Base-by-base conservation (phyloP, 2,888 invertebrate species). In the Parnassius mnemosyne region DNA sequence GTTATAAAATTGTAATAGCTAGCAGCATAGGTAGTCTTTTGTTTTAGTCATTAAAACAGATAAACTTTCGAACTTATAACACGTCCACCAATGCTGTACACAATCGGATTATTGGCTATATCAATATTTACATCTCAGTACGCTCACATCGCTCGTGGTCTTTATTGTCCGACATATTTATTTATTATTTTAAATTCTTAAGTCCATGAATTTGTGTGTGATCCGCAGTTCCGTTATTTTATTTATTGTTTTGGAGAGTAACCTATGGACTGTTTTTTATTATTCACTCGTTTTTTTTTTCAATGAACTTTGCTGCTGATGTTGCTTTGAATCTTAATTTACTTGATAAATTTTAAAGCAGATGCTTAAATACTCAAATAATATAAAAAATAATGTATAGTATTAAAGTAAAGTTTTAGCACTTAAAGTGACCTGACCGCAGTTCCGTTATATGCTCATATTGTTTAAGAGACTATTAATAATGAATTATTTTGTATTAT, bases 1-100 rank as follows among this genome's bases (percentile, higher is more conserved):
- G 9, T 12, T 53, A 47, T 50, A 25, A 53, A 62, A 60, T 43
- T 12, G 25, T 43, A 34, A n/a, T 25, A 12, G 13, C 9, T 42
- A 63, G 57, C 60, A 34, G 7, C 7, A 34, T 34, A 16, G 16
- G 16, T 16, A 5, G 65, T 65, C 65, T 68, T 60, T 63, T 60
- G 60, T 70, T 75, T 75, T 76, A 78, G 74, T 79, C 80, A 79
- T 73, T 77, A 71, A 62, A 58, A 52, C 54, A 69, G 79, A 80
- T 80, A 80, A 77, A 76, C 78, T 74, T 69, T 68, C 66, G 71
- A 70, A 75, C 77, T 71, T 71, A 65, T 68, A 71, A 71, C 74
- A 74, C 74, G 76, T 75, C 71, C 69, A 71, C 74, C 72, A 74
- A 74, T 72, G 69, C 74, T 69, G 68, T 69, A 65, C 62, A 65